Percentiles rank a stretch among this genome's conserved stretches.
phyloP scores from a whole-genome alignment of 1,140 invertebrate genomes.

The Drosophila parvula region DNA sequence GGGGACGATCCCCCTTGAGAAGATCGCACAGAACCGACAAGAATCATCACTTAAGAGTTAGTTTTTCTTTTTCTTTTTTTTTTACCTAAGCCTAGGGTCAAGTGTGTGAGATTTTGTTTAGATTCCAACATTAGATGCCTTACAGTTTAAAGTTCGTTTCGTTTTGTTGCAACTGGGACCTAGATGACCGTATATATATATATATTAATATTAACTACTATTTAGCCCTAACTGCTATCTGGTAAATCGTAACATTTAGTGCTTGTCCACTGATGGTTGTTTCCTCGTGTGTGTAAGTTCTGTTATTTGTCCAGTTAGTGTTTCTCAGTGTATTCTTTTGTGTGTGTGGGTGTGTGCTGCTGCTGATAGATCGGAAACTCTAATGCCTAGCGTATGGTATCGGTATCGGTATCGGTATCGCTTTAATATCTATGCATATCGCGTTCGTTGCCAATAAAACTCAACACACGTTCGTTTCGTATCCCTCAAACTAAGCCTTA shows the following conservation, averaged over 20 bases:
- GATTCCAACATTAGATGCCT: slow-evolving; percentile 61
- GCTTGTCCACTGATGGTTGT: slow-evolving; percentile 53
- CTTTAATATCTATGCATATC: slow-evolving; percentile 34
- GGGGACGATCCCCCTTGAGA: slow-evolving; percentile 6
- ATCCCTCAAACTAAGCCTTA: slow-evolving; percentile 63
- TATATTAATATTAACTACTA: slow-evolving; percentile 60
- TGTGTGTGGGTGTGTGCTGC: slow-evolving; percentile 60
- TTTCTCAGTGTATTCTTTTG: slow-evolving; percentile 16
- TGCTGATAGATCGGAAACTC: slow-evolving; percentile 61
- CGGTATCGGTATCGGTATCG: slow-evolving; percentile 11
- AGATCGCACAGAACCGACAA: slow-evolving; percentile 34
- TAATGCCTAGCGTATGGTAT: slow-evolving; percentile 60
- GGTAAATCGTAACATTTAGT: slow-evolving; percentile 78
- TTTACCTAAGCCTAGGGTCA: slow-evolving; percentile 36
- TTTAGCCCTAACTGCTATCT: slow-evolving; percentile 56
- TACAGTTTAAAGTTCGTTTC: slow-evolving; percentile 52
- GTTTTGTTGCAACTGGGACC: slow-evolving; percentile 69
- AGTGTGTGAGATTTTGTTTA: slow-evolving; percentile 52
- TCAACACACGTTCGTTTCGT: slow-evolving; percentile 70
- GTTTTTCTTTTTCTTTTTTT: background rate
- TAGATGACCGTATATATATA: slow-evolving; percentile 44
- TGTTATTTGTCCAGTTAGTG: slow-evolving; percentile 14
- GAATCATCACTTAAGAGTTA: slow-evolving; percentile 56
- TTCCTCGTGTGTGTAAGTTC: slow-evolving; percentile 30
- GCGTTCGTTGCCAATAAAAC: slow-evolving; percentile 78